Conservation (phyloP, 2,888 invertebrate genomes). For the Meghimatium bilineatum region DNA sequence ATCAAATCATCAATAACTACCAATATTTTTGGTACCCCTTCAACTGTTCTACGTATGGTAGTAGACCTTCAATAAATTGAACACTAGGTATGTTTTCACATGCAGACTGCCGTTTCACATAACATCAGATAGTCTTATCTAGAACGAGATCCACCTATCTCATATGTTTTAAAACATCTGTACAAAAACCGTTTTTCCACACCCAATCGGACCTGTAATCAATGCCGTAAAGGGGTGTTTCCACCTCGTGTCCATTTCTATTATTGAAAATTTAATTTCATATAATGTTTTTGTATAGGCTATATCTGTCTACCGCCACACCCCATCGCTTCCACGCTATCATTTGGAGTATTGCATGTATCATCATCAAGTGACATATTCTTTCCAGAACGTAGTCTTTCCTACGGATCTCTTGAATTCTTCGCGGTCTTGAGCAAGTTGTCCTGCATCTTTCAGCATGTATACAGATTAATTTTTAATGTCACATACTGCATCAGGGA, state of each 20-base stretch:
- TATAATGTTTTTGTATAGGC: no score
- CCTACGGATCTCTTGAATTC: no score
- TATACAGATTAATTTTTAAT: no score
- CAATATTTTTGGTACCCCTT: background rate
- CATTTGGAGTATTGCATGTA: no score
- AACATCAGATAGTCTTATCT: background rate
- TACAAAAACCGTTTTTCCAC: constrained; percentile 6
- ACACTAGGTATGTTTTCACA: background rate
- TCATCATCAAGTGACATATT: no score
- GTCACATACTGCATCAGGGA: no score
- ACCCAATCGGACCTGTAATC: background rate
- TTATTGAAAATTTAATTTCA: no score
- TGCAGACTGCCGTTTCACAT: background rate
- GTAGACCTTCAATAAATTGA: background rate
- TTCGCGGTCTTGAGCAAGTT: no score
- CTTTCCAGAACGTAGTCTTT: no score
- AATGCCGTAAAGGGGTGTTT: background rate
- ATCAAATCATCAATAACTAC: background rate
- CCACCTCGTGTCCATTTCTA: constrained; percentile 4
- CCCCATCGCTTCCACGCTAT: no score
- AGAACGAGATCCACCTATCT: background rate
- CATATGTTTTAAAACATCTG: background rate
- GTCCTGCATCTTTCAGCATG: no score
- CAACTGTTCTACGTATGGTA: background rate
- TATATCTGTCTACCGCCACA: no score